These are phyloP conservation scores for Blera fallax DNA, from an alignment of 2,888 invertebrate species.

Conservation along the genomic window DNA sequence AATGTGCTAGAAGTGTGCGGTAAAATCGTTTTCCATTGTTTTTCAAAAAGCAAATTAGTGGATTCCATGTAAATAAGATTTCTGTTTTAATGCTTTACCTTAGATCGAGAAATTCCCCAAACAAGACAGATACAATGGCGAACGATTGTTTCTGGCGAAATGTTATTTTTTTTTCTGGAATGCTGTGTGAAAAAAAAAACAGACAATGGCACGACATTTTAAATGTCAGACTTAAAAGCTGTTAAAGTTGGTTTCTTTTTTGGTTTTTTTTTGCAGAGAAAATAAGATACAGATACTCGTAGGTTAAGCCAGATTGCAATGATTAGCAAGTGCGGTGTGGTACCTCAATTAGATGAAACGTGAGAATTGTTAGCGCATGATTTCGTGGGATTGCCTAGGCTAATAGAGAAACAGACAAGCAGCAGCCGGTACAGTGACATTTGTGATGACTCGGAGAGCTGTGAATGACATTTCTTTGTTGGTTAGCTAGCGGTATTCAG, in stretches of 20 bases:
- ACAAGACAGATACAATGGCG: constrained; percentile 4
- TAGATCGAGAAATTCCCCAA: neutral
- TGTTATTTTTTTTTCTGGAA: neutral
- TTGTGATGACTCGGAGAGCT: constrained; percentile 19
- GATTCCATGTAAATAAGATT: constrained; percentile 13
- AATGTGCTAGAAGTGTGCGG: constrained; percentile 18
- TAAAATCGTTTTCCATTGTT: constrained; percentile 37
- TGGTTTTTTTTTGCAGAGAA: neutral
- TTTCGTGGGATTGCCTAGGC: neutral
- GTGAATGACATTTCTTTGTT: constrained; percentile 48
- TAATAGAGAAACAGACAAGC: neutral
- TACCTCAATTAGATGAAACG: constrained; percentile 63
- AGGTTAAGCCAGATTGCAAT: constrained; percentile 36
- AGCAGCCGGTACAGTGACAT: constrained; percentile 38
- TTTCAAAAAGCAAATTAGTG: constrained; percentile 29
- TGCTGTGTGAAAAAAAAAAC: neutral
- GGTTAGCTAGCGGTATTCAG: neutral
- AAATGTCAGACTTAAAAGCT: constrained; percentile 24
- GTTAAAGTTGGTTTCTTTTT: neutral
- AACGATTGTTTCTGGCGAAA: neutral
- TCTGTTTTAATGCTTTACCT: neutral
- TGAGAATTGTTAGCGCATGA: constrained; percentile 65
- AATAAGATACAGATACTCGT: neutral
- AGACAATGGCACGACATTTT: constrained; percentile 10
- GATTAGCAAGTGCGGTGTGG: constrained; percentile 54